Base-by-base conservation (phyloP, 2,797 vertebrate species). In the Alosa sapidissima region DNA sequence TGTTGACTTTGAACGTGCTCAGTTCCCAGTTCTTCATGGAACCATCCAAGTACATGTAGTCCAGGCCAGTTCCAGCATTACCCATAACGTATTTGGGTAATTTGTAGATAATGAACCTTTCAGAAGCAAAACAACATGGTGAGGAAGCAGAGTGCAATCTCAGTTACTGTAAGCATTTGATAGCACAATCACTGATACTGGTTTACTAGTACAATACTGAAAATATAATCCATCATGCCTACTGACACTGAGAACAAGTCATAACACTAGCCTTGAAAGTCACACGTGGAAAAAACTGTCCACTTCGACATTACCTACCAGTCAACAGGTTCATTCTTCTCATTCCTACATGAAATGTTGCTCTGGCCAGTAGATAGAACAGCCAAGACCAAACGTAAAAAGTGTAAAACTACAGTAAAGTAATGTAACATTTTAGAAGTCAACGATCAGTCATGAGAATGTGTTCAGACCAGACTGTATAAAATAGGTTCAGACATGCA, bases 41-140 rank as follows among this genome's bases (percentile, higher is more conserved):
- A 6, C 96, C 89, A 87, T 98, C 98, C 91, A 99, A 92, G 92
- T 98, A 98, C 91, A 98, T 89, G 88, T 97, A 98, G 24, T 97
- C 95, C 87, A 98, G 92, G 0, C 98, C 97, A 84, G 94, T 95
- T 83, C 93, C 87, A 3, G 88, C 60, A 60, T 91, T 85, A 1
- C 93, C 90, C 58, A 94, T 93, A 90, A 89, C 91, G 14, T 91
- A 89, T 90, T 88, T 96, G 3, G 97, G 98, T 89, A 99, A 88
- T 87, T 99, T 99, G 92, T 98, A 99, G 89, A 99, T 94, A 83
- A 93, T 88, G 88, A 98, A 98, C 98, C 97, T 99, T 92, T 33
- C 86, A 72, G 28, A 36, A 72, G 36, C 33, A 58, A 33, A 41
- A 45, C 5, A 86, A 11, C 81, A 78, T 5, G 7, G 48, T 16